Evolutionary conservation across 1,140 invertebrate species (phyloP), one percentile per base, ranked within the genome.

Genomic region (Goniozus legneri): DNA sequence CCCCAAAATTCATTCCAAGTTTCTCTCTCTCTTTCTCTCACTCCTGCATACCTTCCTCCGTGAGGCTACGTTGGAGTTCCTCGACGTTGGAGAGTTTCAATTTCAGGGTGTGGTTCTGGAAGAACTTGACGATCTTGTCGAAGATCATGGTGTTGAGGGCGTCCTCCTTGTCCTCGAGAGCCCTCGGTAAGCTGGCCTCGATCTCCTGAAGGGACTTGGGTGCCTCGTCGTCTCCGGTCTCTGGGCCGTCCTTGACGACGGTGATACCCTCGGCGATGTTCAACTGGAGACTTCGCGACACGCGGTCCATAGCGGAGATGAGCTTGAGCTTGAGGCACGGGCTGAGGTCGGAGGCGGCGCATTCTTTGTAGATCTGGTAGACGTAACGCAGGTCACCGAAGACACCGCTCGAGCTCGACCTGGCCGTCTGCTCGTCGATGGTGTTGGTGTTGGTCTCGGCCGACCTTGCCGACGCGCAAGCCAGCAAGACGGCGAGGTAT

Each of bases 251-350:
- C 61, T 81, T 82, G 2, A 86, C 80, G 48, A 90, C 80, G 40
- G 80, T 84, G 4, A 90, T 77, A 8, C 87, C 87, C 21, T 86
- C 84, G n/a, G 84, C 71, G 2, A 90, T 64, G 12, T 80, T 76
- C 10, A 90, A 61, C 32, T 84, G 78, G 2, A 78, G 75, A 33
- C 80, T 80, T n/a, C 82, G 75, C 2, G 83, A 80, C 36, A 83
- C 81, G 47, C 85, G 79, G 51, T 88, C 87, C 60, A 91, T 73
- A 2, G 86, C 82, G 2, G 84, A 80, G 1, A 88, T 72, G 16
- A 91, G 66, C 62, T 89, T 90, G 27, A 88, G 63, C 65, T 91
- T 90, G 3, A 91, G 70, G 54, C 88, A 91, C 15, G 84, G 81
- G 36, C 82, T 81, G 12, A 89, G 60, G 38, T 88, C 85, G 19